phyloP scores from a whole-genome alignment of 2,888 invertebrate species.

The Antitype chi region DNA sequence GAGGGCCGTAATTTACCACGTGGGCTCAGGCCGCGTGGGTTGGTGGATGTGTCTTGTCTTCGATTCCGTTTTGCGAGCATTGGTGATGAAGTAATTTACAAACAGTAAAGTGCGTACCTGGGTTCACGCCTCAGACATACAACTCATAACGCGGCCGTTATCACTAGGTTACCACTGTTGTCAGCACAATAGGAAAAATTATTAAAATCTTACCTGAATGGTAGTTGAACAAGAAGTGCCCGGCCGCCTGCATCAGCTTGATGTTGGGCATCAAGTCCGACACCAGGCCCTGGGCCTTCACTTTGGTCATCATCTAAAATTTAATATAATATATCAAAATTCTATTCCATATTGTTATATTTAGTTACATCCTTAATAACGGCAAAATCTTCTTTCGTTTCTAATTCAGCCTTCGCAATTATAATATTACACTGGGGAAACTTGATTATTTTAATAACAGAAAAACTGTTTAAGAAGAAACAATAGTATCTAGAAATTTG shows the following conservation, averaged over 20 bases:
- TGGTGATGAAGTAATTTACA: too few relatives aligned
- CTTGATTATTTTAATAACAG: neutral
- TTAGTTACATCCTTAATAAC: neutral
- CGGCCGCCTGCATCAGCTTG: constrained; percentile 93
- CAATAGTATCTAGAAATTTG: neutral
- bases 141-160: neutral
- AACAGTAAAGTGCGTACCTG: too few relatives aligned
- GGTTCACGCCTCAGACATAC: too few relatives aligned
- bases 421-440: neutral
- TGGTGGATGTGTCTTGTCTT: neutral
- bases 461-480: neutral
- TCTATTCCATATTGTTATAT: neutral
- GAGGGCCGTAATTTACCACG: neutral
- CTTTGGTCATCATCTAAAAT: constrained; percentile 87
- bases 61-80: neutral
- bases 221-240: constrained; percentile 95
- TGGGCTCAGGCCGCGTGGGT: too few relatives aligned
- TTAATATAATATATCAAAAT: constrained; percentile 46
- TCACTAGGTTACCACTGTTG: neutral
- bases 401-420: neutral
- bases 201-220: constrained; percentile 88
- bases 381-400: neutral
- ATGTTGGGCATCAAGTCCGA: constrained; percentile 96
- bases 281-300: constrained; percentile 92
- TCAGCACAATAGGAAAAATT: neutral